Evolutionary conservation across 2,113 vertebrate genomes (phyloP).

Genomic region (Columba janthina): DNA sequence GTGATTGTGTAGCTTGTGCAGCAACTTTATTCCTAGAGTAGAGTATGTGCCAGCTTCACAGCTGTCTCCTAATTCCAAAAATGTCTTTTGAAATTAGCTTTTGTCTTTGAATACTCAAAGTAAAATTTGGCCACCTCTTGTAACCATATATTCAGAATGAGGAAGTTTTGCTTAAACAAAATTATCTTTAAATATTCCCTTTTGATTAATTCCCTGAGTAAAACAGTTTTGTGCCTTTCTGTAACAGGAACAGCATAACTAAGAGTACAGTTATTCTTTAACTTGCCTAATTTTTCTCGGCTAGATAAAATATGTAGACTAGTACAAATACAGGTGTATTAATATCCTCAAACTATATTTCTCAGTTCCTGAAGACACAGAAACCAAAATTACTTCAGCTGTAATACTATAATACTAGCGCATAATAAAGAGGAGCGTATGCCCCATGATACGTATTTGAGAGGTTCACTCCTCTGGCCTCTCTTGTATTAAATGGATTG

Average conservation of each 20-base stretch:
- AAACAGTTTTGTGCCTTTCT: neutral
- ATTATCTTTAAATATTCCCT: constrained; percentile 4
- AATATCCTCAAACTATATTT: neutral
- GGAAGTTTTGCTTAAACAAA: constrained; percentile 1
- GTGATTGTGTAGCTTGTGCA: constrained; percentile 6
- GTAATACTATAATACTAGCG: neutral
- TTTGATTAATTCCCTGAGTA: constrained; percentile 19
- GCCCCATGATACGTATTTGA: neutral
- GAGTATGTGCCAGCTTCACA: constrained; percentile 32
- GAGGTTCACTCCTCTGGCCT: neutral
- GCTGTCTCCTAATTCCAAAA: constrained; percentile 20
- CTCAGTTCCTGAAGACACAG: neutral
- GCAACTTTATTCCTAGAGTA: constrained; percentile 17
- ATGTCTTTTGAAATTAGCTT: constrained; percentile 1
- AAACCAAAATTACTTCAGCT: neutral
- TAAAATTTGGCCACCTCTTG: constrained; percentile 17
- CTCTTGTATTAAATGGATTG: neutral
- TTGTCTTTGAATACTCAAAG: neutral
- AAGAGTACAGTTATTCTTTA: neutral
- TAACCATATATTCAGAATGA: neutral
- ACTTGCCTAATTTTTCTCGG: neutral
- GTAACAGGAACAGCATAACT: neutral
- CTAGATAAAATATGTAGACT: neutral
- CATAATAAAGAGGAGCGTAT: neutral
- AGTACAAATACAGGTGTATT: neutral